These are phyloP conservation scores for Protobothrops flavoviridis DNA, from an alignment of 2,113 vertebrate genomes.

Conservation along the genomic window DNA sequence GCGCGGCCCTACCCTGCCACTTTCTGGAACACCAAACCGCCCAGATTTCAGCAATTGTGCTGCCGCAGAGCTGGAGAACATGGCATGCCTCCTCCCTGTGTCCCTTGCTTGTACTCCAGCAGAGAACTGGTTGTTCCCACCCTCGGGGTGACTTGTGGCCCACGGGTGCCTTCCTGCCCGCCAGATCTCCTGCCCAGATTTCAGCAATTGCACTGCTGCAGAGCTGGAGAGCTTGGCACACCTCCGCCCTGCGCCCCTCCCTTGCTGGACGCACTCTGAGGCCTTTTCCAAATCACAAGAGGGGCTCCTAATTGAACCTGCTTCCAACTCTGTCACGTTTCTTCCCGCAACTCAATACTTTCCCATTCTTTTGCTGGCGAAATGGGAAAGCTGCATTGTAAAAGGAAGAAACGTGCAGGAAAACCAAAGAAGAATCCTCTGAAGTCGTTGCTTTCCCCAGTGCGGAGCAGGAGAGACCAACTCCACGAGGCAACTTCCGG, in stretches of 20 bases:
- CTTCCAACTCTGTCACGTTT: rapidly evolving
- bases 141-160: too few species aligned
- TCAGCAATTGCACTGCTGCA: background rate
- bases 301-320: background rate
- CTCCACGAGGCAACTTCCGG: background rate
- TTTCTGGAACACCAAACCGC: background rate
- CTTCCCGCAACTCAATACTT: background rate
- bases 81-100: too few species aligned
- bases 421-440: background rate
- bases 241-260: rapidly evolving
- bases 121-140: too few species aligned
- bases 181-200: background rate
- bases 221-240: background rate
- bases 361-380: background rate
- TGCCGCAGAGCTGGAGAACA: too few species aligned
- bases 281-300: background rate
- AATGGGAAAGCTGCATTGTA: background rate
- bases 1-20: background rate
- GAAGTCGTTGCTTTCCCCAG: background rate
- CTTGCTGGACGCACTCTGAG: background rate
- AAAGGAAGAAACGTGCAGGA: background rate
- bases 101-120: too few species aligned
- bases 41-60: too few species aligned
- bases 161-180: too few species aligned
- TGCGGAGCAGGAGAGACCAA: background rate